Evolutionary conservation across 2,113 vertebrate genomes (phyloP), one percentile per base, ranked within the genome.

Genomic region (Asarcornis scutulata): DNA sequence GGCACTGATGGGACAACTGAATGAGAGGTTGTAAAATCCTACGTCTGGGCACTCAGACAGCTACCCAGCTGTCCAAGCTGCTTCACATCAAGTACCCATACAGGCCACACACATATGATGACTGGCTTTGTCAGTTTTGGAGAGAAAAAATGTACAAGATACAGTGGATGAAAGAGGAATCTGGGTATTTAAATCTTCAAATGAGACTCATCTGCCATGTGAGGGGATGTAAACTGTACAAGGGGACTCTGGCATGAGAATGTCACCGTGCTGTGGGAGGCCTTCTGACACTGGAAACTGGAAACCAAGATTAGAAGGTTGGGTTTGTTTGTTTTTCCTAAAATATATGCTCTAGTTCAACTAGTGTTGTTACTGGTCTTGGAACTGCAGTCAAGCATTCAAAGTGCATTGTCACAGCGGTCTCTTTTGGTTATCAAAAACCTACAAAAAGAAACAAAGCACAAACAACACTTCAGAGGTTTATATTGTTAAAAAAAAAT

Each of bases 301-400:
- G 62, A 97, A 96, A 95, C 96, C 92, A 95, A 95, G 95, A 97
- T 96, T 95, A 97, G 91, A 96, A 96, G 88, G 76, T 93, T 94
- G 60, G 96, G 72, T 93, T 95, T 86, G 58, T 34, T 8, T 48
- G 63, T 72, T 86, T 85, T 94, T 83, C 88, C 79, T 72, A 97
- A 97, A 96, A 95, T 96, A 93, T 16, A 90, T 86, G 72, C 90
- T 93, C 46, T 42, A 88, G 83, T 68, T 92, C 74, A 73, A 27
- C 81, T 58, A 36, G 31, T 1, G 0, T 72, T 95, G 93, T 95
- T 92, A 22, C 78, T 97, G 93, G 95, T 82, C 86, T 94, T 64
- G 86, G 67, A 94, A 69, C 0, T 0, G 62, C 84, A 89, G 84
- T 68, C 68, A 29, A 68, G 81, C 92, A 84, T 73, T 73, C 88